Evolutionary conservation across 2,113 vertebrate species (phyloP).

Genomic region (Apistogramma diplotaenia): DNA sequence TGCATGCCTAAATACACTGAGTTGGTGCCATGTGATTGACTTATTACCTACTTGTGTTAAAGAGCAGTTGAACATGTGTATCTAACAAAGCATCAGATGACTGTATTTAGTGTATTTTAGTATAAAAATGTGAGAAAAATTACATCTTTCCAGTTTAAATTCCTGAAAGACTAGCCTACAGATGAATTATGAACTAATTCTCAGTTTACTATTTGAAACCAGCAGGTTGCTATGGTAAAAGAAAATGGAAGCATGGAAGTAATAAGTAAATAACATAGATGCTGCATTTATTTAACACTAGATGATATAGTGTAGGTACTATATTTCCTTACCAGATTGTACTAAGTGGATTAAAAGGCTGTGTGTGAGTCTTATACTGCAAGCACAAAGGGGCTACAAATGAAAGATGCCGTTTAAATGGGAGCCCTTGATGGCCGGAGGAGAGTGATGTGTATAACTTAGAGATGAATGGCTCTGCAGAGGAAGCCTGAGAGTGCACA

Average conservation of each 20-base stretch:
- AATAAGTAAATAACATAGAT: background rate
- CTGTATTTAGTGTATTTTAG: background rate
- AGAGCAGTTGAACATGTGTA: background rate
- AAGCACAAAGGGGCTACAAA: slow-evolving; percentile 39
- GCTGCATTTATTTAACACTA: background rate
- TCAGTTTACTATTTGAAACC: background rate
- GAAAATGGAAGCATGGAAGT: background rate
- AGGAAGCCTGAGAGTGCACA: slow-evolving; percentile 36
- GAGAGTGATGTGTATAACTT: slow-evolving; percentile 23
- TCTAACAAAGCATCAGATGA: background rate
- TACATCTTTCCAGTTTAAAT: background rate
- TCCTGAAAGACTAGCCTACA: background rate
- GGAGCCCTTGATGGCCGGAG: slow-evolving; percentile 1
- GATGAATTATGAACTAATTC: slow-evolving; percentile 5
- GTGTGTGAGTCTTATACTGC: slow-evolving; percentile 8
- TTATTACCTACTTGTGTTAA: background rate
- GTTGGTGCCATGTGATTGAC: background rate
- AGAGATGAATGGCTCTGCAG: slow-evolving; percentile 56
- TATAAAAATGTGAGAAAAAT: background rate
- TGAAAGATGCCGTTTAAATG: slow-evolving; percentile 46
- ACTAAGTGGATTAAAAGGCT: slow-evolving; percentile 8
- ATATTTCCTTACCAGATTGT: background rate
- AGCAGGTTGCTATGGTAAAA: slow-evolving; percentile 1
- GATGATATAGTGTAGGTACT: background rate
- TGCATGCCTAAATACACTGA: too few relatives aligned